These are phyloP conservation scores for Pipa parva DNA, from an alignment of 2,113 vertebrate species.

Conservation along the genomic window DNA sequence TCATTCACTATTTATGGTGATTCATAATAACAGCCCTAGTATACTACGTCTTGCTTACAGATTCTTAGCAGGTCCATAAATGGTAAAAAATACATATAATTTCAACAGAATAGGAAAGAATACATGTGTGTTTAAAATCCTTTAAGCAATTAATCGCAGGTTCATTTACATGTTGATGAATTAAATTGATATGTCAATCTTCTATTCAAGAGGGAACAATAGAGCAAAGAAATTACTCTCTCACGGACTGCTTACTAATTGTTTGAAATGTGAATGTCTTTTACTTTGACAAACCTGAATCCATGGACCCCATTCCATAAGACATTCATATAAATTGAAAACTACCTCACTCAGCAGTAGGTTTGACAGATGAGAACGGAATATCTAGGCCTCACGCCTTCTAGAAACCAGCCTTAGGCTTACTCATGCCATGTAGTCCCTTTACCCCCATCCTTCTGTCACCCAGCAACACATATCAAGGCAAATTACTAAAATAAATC, in stretches of 20 bases:
- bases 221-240: background rate
- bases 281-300: slow-evolving; percentile 11
- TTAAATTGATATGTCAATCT: background rate
- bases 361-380: slow-evolving; percentile 62
- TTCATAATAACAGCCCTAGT: too few species aligned
- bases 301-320: slow-evolving; percentile 44
- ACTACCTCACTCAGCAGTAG: slow-evolving; percentile 64
- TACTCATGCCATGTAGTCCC: slow-evolving; percentile 64
- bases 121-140: too few species aligned
- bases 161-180: background rate
- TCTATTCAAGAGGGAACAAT: background rate
- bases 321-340: slow-evolving; percentile 46
- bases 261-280: background rate
- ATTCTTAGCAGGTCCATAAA: too few species aligned
- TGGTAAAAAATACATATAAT: too few species aligned
- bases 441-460: slow-evolving; percentile 48
- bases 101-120: too few species aligned
- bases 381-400: slow-evolving; percentile 51
- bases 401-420: slow-evolving; percentile 67
- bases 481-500: slow-evolving; percentile 76
- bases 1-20: too few species aligned
- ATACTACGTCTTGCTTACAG: too few species aligned
- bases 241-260: background rate
- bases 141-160: too few species aligned
- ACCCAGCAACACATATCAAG: slow-evolving; percentile 72